phyloP scores from a whole-genome alignment of 2,888 invertebrate genomes.

The Philhelius pedissequus region DNA sequence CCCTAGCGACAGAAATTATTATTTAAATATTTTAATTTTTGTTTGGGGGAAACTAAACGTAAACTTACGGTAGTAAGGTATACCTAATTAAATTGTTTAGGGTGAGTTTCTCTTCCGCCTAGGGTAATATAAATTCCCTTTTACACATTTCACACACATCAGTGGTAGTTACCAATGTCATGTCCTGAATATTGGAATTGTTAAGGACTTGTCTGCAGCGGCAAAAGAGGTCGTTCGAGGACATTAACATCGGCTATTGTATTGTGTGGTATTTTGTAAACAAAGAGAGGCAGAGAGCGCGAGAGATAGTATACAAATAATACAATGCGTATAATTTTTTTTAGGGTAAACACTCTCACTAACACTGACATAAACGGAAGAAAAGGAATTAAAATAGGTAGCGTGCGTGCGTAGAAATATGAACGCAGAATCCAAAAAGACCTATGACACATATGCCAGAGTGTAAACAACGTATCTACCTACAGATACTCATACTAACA shows the following conservation, averaged over 20 bases:
- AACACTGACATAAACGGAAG: background rate
- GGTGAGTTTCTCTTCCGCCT: background rate
- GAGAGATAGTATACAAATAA: too few relatives aligned
- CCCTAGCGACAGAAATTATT: too few relatives aligned
- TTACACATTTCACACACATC: too few relatives aligned
- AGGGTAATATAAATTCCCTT: background rate
- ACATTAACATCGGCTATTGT: background rate
- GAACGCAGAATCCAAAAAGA: background rate
- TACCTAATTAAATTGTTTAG: background rate
- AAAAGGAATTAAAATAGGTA: background rate
- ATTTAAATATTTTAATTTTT: too few relatives aligned
- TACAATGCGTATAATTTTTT: background rate
- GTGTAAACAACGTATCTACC: background rate
- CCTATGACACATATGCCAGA: constrained; percentile 1
- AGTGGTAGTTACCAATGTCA: too few relatives aligned
- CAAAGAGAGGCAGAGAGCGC: background rate
- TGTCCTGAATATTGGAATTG: background rate
- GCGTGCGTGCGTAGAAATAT: background rate
- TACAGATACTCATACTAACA: background rate
- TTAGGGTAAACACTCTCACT: background rate
- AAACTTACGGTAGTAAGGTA: too few relatives aligned
- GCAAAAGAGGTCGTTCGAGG: background rate
- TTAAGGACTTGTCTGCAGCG: background rate
- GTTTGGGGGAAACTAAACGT: too few relatives aligned
- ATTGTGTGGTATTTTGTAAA: constrained; percentile 2